phyloP scores from a whole-genome alignment of 2,797 vertebrate species.

The Eospalax fontanierii region DNA sequence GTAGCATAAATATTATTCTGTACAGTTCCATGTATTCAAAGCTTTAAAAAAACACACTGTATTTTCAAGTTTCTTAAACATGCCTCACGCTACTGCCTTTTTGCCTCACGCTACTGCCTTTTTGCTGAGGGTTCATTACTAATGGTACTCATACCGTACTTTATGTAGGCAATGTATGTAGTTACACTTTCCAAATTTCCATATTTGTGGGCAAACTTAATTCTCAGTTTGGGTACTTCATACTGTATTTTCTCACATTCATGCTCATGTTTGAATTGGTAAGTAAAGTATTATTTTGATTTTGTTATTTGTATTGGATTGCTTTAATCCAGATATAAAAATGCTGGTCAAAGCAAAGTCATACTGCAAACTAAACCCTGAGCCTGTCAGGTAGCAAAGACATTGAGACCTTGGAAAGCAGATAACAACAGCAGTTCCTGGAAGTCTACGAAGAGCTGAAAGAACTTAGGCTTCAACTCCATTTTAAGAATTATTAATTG shows the following conservation, averaged over 20 bases:
- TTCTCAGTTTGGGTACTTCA: conserved; percentile 30
- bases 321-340: conserved; percentile 49
- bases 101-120: background rate
- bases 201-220: conserved; percentile 49
- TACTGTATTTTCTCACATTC: conserved; percentile 25
- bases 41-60: conserved; percentile 18
- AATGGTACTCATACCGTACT: background rate
- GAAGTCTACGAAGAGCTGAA: background rate
- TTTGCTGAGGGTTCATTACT: background rate
- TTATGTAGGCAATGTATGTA: background rate
- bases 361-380: conserved; percentile 19
- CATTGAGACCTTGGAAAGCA: background rate
- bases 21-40: conserved; percentile 64
- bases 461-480: conserved; percentile 15
- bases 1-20: conserved; percentile 71
- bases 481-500: conserved; percentile 27
- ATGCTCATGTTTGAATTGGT: background rate
- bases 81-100: background rate
- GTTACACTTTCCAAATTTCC: conserved; percentile 41
- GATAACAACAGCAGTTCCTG: background rate
- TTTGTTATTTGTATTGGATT: conserved; percentile 45
- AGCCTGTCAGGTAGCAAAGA: conserved; percentile 31
- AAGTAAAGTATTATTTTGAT: conserved; percentile 40
- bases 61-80: conserved; percentile 46
- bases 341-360: conserved; percentile 42